Base-by-base conservation (phyloP, 1,140 invertebrate species). In the Leucophenga varia region DNA sequence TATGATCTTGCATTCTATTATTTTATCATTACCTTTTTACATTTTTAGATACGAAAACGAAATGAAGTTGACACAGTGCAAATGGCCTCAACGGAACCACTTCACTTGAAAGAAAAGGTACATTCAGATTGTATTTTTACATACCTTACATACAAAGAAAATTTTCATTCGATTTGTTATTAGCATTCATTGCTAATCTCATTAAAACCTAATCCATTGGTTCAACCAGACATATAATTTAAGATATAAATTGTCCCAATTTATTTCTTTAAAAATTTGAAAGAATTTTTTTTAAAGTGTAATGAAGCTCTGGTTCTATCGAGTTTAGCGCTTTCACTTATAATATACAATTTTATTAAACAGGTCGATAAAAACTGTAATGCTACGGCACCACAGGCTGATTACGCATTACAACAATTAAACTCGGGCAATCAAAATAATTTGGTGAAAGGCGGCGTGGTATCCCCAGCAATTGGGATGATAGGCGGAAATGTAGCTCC, bases 281-380 rank as follows among this genome's bases (percentile, higher is more conserved):
- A n/a, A n/a, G n/a, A n/a, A n/a, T n/a, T n/a, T n/a, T n/a, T n/a
- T n/a, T n/a, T n/a, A n/a, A n/a, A n/a, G n/a, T n/a, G n/a, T n/a
- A n/a, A n/a, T n/a, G n/a, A n/a, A n/a, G n/a, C n/a, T n/a, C n/a
- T n/a, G n/a, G n/a, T n/a, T n/a, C n/a, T n/a, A n/a, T n/a, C n/a
- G n/a, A n/a, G n/a, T n/a, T n/a, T n/a, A n/a, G n/a, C n/a, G n/a
- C n/a, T n/a, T n/a, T n/a, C n/a, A n/a, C n/a, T 13, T 21, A 7
- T 22, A 9, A 10, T 25, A 19, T 20, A 20, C 22, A 13, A 13
- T 35, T 13, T 16, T 39, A 41, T 49, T 52, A 43, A 42, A 52
- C 43, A 71, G 55, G 74, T 81, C 31, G 86, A 89, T 69, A 86
- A 84, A 64, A 88, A 89, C 72, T 87, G 85, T 64, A 89, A 88